Percentiles rank a stretch among this genome's conserved stretches.
Evolutionary conservation across 2,113 vertebrate genomes (phyloP).

Genomic region (Bufo bufo): DNA sequence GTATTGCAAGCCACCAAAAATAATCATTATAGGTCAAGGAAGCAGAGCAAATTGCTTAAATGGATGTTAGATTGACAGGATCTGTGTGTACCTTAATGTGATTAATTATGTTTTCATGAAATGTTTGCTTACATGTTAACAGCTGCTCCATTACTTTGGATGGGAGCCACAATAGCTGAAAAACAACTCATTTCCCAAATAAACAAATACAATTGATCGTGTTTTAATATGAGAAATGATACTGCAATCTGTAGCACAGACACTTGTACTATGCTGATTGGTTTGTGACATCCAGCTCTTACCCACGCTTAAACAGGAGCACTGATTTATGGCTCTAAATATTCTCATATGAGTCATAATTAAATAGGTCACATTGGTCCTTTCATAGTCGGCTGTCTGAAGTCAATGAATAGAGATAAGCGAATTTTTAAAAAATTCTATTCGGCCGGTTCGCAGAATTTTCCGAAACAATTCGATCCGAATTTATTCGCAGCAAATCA

Average conservation of each 20-base stretch:
- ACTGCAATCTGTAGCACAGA: background rate
- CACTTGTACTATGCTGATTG: conserved; percentile 6
- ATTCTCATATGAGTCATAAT: conserved; percentile 35
- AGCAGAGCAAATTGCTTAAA: conserved; percentile 11
- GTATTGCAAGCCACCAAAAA: background rate
- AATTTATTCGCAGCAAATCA: no score
- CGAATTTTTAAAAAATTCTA: no score
- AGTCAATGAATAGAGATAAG: conserved; percentile 16
- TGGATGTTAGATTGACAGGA: background rate
- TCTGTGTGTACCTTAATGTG: conserved; percentile 19
- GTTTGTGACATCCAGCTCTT: conserved; percentile 1
- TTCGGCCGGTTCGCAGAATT: no score
- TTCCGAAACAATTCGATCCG: no score
- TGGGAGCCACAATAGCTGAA: conserved; percentile 7
- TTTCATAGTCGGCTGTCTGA: conserved; percentile 7
- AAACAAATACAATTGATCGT: conserved; percentile 23
- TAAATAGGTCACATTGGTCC: conserved; percentile 48
- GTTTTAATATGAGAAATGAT: conserved; percentile 32
- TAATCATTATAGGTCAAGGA: conserved; percentile 8
- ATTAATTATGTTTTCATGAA: conserved; percentile 42
- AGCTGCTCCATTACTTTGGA: conserved; percentile 40
- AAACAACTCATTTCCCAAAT: background rate
- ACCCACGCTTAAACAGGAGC: conserved; percentile 39
- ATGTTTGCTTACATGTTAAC: conserved; percentile 17
- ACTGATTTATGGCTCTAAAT: conserved; percentile 27